Conservation (phyloP, 2,888 invertebrate genomes). For the Hyalella azteca region DNA sequence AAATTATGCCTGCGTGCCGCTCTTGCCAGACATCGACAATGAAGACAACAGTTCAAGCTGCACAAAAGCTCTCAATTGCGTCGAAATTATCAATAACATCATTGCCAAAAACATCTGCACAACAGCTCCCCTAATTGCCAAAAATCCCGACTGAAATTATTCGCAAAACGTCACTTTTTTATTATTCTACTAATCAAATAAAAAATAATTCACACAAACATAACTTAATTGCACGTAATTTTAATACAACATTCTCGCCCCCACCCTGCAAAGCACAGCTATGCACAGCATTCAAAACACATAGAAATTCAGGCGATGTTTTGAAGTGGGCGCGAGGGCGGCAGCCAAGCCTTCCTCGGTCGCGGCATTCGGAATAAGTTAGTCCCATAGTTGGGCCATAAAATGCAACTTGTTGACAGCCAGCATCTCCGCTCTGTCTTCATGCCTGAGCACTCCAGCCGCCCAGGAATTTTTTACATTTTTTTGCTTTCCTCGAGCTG, state of each 20-base stretch:
- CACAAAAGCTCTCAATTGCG: too few relatives aligned
- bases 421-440: conserved; percentile 3
- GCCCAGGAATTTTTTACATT: too few relatives aligned
- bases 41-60: too few relatives aligned
- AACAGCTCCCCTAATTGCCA: too few relatives aligned
- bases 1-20: too few relatives aligned
- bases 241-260: neutral
- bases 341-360: neutral
- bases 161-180: neutral
- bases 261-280: neutral
- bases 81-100: too few relatives aligned
- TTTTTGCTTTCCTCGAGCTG: too few relatives aligned
- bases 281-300: neutral
- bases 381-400: conserved; percentile 19
- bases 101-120: too few relatives aligned
- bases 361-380: conserved; percentile 16
- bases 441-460: too few relatives aligned
- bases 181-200: neutral
- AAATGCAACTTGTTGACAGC: conserved; percentile 36
- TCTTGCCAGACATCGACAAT: too few relatives aligned
- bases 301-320: neutral
- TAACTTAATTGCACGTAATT: neutral
- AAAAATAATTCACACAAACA: neutral
- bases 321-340: neutral
- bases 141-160: neutral